Evolutionary conservation across 2,113 vertebrate genomes (phyloP).

Genomic region (Rutilus rutilus): DNA sequence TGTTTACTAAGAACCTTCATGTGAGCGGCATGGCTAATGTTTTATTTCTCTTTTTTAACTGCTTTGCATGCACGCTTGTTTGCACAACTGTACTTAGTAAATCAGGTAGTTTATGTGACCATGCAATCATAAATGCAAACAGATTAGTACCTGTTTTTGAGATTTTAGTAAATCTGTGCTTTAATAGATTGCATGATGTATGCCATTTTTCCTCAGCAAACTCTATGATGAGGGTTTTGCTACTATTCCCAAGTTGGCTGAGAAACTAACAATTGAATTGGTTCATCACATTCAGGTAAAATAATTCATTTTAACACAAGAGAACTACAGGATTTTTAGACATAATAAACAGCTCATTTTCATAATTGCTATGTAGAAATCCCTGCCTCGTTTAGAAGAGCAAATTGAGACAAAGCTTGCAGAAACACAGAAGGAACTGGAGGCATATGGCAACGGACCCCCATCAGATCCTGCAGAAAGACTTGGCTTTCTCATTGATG

Average conservation of each 20-base stretch:
- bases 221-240: constrained; percentile 70
- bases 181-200: too few relatives aligned
- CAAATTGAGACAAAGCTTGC: constrained; percentile 74
- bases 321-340: not conserved
- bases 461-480: constrained; percentile 66
- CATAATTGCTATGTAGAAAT: constrained; percentile 58
- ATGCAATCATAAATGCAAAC: not conserved
- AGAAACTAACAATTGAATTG: constrained; percentile 76
- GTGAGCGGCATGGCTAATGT: not conserved
- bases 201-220: constrained; percentile 53
- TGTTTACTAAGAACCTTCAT: not conserved
- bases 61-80: not conserved
- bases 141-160: not conserved
- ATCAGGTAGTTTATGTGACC: not conserved
- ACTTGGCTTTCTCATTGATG: constrained; percentile 71
- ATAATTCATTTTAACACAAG: not conserved
- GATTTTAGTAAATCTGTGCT: too few relatives aligned
- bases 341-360: not conserved
- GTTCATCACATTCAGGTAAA: constrained; percentile 76
- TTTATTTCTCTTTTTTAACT: not conserved
- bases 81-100: not conserved
- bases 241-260: constrained; percentile 74
- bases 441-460: constrained; percentile 71
- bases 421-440: constrained; percentile 68
- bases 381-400: constrained; percentile 72